phyloP scores from a whole-genome alignment of 2,113 vertebrate genomes.

The Chitala chitala region DNA sequence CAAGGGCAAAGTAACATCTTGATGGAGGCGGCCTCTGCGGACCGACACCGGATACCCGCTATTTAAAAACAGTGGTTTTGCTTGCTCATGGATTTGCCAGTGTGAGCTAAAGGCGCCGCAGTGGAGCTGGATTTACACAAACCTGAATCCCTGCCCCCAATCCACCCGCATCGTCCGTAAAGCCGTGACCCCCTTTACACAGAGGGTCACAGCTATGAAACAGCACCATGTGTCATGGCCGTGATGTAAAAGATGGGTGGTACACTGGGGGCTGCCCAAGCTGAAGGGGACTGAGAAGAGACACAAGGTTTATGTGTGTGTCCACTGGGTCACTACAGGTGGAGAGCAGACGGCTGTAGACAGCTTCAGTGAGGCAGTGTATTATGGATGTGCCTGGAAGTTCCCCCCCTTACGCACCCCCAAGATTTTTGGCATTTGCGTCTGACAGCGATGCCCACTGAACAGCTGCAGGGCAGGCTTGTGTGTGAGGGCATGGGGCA shows the following conservation, averaged over 20 bases:
- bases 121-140: slow-evolving; percentile 3
- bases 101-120: not conserved
- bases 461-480: slow-evolving; percentile 57
- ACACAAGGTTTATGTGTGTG: slow-evolving; percentile 5
- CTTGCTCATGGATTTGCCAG: slow-evolving; percentile 65
- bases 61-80: slow-evolving; percentile 69
- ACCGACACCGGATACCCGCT: slow-evolving; percentile 66
- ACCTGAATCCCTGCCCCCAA: slow-evolving; percentile 15
- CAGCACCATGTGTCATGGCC: too few relatives aligned
- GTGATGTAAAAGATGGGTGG: too few relatives aligned
- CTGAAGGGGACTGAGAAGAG: slow-evolving; percentile 33
- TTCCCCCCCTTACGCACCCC: slow-evolving; percentile 36
- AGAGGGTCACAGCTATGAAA: slow-evolving; percentile 58
- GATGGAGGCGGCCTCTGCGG: slow-evolving; percentile 57
- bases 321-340: slow-evolving; percentile 45
- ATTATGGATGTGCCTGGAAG: slow-evolving; percentile 46
- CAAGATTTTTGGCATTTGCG: slow-evolving; percentile 5
- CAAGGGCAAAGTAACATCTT: slow-evolving; percentile 68
- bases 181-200: slow-evolving; percentile 52
- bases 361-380: too few relatives aligned
- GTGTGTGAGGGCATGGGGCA: slow-evolving; percentile 36
- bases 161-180: slow-evolving; percentile 17
- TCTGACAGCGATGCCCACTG: slow-evolving; percentile 58
- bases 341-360: slow-evolving; percentile 46
- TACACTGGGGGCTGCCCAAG: too few relatives aligned